A percentile compares a stretch with the other conserved stretches of the same genome.
These are phyloP conservation scores for Idaea aversata DNA, from an alignment of 2,888 invertebrate genomes.

Conservation along the genomic window DNA sequence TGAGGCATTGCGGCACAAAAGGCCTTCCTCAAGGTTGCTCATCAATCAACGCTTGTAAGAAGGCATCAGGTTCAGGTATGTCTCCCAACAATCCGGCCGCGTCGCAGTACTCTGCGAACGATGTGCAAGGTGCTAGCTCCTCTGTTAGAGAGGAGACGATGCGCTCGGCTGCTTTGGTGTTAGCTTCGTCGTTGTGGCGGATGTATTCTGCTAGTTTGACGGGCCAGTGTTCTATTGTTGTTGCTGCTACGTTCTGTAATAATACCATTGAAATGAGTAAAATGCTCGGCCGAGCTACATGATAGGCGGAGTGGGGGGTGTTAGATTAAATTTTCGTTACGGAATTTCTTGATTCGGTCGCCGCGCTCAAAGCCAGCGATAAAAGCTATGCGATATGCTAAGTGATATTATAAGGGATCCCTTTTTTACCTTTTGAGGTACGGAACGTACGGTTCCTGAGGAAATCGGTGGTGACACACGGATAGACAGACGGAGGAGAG, in stretches of 20 bases:
- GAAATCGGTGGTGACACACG: no score
- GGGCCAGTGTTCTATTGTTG: conserved; percentile 92
- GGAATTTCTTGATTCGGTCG: no score
- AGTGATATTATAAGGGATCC: no score
- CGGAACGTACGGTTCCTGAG: no score
- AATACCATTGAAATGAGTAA: conserved; percentile 18
- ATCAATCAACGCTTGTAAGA: conserved; percentile 54
- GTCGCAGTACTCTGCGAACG: conserved; percentile 96
- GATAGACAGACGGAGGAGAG: no score
- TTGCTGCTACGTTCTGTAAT: conserved; percentile 84
- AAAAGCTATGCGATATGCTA: no score
- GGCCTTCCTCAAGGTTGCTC: conserved; percentile 61
- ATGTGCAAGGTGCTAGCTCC: conserved; percentile 93
- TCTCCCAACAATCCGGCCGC: conserved; percentile 89
- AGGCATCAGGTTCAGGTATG: conserved; percentile 82
- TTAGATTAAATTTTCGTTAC: no score
- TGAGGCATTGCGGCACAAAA: conserved; percentile 51
- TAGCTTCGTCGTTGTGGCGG: conserved; percentile 94
- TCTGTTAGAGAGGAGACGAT: conserved; percentile 91
- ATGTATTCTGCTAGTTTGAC: conserved; percentile 94
- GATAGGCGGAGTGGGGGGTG: no score
- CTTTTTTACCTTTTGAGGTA: no score
- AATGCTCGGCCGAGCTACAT: no score
- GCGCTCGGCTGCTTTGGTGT: conserved; percentile 93
- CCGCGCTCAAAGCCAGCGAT: no score